Evolutionary conservation across 1,140 invertebrate species (phyloP).

Genomic region (Aleiodes sp.): DNA sequence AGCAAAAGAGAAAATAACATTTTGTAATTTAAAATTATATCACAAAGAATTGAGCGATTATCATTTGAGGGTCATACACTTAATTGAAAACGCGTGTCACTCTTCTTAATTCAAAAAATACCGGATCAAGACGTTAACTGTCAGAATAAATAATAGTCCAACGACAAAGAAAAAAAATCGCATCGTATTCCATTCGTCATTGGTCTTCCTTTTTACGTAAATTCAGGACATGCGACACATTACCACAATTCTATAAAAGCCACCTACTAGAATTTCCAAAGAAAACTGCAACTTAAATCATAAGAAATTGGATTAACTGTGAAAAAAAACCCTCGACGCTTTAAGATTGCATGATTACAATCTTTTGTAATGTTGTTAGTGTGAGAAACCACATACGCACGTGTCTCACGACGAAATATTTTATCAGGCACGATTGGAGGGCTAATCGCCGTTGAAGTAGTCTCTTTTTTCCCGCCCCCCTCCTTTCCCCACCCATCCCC

Average conservation of each 20-base stretch:
- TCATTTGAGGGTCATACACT: slow-evolving; percentile 9
- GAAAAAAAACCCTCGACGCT: neutral
- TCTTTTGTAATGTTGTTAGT: neutral
- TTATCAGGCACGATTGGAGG: slow-evolving; percentile 34
- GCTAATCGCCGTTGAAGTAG: slow-evolving; percentile 20
- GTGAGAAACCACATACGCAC: neutral
- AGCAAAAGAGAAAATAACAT: neutral
- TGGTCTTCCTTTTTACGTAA: too few species aligned
- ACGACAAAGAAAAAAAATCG: neutral
- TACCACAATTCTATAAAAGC: too few species aligned
- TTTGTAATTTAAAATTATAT: neutral
- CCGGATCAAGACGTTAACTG: slow-evolving; percentile 11
- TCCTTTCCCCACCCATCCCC: too few species aligned
- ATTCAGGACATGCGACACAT: too few species aligned
- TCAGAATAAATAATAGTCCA: neutral
- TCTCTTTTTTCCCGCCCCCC: neutral
- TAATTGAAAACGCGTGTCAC: slow-evolving; percentile 15
- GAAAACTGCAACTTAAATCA: too few species aligned
- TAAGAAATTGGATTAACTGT: too few species aligned
- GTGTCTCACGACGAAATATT: slow-evolving; percentile 24
- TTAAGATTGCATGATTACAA: neutral
- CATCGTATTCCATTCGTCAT: too few species aligned
- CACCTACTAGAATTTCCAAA: too few species aligned
- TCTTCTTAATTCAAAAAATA: neutral
- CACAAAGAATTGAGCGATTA: neutral